Evolutionary conservation across 1,140 invertebrate genomes (phyloP), one percentile per base, ranked within the genome.

Genomic region (Popillia japonica): DNA sequence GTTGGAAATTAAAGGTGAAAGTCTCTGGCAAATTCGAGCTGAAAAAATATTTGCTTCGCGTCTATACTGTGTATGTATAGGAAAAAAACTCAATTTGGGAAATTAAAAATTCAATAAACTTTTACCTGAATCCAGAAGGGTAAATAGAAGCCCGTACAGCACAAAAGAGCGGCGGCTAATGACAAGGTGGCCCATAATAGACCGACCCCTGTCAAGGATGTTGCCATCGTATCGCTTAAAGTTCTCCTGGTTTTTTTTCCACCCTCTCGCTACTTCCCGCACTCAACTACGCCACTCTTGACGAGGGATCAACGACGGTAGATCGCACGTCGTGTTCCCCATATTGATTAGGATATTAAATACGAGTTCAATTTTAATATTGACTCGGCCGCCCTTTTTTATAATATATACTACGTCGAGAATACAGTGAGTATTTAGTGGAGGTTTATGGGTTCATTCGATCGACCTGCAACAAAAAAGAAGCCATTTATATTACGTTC

Each of bases 51-150:
- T 34, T 34, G 27, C 48, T 55, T 55, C 0, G 2, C n/a, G 44
- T 48, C 44, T 10, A 48, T 55, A 17, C 0, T 6, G 48, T 55
- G 10, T 14, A 14, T n/a, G 11, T 55, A 14, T 55, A 23, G n/a
- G 22, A 44, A 22, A 76, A 34, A 40, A 40, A 44, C 59, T 64
- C 75, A 64, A 76, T 76, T 76, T 64, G 34, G 75, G 14, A 34
- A 76, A 76, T 76, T 59, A 76, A 76, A 76, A 59, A 68, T 68
- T 68, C 61, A 68, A 68, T 68, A 27, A 74, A 42, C 2, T 74
- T 74, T 86, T 83, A 93, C 92, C 88, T 92, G 88, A 76, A 94
- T 90, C 92, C 92, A 94, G 84, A 91, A 93, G 74, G 92, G 92
- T 83, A 93, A 85, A 82, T 93, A 93, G 85, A 92, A 93, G 77